Base-by-base conservation (phyloP, 2,113 vertebrate genomes). In the Phocoena sinus region DNA sequence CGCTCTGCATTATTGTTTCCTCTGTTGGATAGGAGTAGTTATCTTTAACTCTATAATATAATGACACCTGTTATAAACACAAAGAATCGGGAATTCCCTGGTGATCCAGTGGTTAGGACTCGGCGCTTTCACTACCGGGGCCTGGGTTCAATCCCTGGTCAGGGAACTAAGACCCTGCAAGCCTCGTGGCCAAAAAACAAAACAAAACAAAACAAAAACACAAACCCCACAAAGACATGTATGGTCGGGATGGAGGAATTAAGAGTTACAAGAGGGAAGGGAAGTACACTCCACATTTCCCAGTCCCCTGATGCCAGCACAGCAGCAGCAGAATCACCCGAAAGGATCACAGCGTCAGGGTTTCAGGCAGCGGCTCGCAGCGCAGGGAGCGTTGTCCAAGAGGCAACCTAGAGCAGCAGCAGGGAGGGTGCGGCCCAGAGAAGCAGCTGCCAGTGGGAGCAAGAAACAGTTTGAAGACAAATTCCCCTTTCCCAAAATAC, bases 401-500 rank as follows among this genome's bases (percentile, higher is more conserved):
- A 50, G 5, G 10, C 4, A 89, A 38, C 56, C 1, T 3, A 67
- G n/a, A 70, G 33, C 5, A 2, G 10, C 23, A 17, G 53, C 0
- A 50, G 67, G 13, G 44, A 41, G 14, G 5, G 1, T 1, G 33
- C 7, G 5, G 3, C 31, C 8, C 3, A 14, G n/a, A 56, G 63
- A 63, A 28, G 36, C 63, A 65, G 68, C 25, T 74, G 38, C 26
- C 25, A 4, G 58, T 18, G 71, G 70, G 58, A 80, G 9, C 68
- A 23, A 88, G 70, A 81, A 76, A 56, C 21, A 10, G 15, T 65
- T 82, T 76, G 3, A 41, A 94, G 70, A 74, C 58, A 65, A 92
- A 90, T 26, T 76, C 70, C 41, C 36, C 50, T 36, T 87, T 41
- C 65, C 80, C 71, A 73, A 95, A 95, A 79, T 41, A 92, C 10